Evolutionary conservation across 2,797 vertebrate species (phyloP).

Genomic region (Rhincodon typus): DNA sequence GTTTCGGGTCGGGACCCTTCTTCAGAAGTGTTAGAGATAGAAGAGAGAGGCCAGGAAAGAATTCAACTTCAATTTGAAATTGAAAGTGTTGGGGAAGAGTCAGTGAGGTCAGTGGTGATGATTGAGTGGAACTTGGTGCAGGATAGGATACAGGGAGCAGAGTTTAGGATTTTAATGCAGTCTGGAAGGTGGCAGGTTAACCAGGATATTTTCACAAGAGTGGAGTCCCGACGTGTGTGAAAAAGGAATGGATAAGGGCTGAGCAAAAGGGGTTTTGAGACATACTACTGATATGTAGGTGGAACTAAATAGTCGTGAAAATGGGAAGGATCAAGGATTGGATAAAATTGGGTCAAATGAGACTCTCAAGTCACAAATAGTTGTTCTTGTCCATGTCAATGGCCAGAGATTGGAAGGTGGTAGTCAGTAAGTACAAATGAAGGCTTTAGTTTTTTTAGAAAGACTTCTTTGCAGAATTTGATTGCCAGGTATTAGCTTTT

Average conservation of each 20-base stretch:
- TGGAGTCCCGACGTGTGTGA: neutral
- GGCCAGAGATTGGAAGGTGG: neutral
- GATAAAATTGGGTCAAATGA: neutral
- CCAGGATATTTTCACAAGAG: too few relatives aligned
- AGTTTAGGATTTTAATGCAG: neutral
- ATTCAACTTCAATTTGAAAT: neutral
- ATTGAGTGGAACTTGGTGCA: neutral
- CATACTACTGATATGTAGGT: neutral
- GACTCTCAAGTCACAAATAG: neutral
- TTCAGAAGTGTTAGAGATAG: neutral
- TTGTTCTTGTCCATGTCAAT: neutral
- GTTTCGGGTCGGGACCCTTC: too few relatives aligned
- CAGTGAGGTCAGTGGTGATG: neutral
- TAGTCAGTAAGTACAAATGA: too few relatives aligned
- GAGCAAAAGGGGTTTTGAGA: neutral
- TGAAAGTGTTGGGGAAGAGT: neutral
- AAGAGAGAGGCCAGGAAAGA: neutral
- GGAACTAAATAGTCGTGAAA: neutral
- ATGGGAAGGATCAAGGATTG: neutral
- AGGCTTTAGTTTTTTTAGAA: neutral
- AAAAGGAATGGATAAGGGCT: neutral
- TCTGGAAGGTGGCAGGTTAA: neutral
- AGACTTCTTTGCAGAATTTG: neutral
- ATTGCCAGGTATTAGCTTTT: neutral
- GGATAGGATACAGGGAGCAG: neutral